These are phyloP conservation scores for Drosophila cardini DNA, from an alignment of 1,140 invertebrate species.

Conservation along the genomic window DNA sequence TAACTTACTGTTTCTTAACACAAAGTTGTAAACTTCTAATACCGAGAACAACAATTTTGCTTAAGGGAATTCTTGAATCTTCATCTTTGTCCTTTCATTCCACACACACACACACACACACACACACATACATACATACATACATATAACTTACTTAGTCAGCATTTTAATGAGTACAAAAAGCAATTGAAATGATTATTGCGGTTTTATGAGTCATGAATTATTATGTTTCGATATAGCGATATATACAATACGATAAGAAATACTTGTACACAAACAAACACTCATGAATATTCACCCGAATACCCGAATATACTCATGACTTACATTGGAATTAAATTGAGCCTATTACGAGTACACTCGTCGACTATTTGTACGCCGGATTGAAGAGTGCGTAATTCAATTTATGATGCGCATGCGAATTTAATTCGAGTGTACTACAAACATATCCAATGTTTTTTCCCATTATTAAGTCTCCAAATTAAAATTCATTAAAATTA, in stretches of 20 bases:
- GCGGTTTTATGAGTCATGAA: constrained; percentile 36
- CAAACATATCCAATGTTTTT: background rate
- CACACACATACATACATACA: background rate
- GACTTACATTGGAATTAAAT: constrained; percentile 8
- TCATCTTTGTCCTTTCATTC: background rate
- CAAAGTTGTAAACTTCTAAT: constrained; percentile 27
- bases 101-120: background rate
- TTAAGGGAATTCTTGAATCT: background rate
- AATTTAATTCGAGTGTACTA: constrained; percentile 2
- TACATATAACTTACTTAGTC: constrained; percentile 25
- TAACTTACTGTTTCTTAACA: background rate
- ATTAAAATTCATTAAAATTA: no score
- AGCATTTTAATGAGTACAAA: constrained; percentile 42
- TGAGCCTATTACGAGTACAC: constrained; percentile 16
- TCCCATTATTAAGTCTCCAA: no score
- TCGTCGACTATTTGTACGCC: background rate
- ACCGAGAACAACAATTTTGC: background rate
- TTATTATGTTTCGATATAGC: constrained; percentile 5
- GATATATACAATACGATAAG: constrained; percentile 18
- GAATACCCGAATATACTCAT: background rate
- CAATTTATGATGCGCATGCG: constrained; percentile 13
- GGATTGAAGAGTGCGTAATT: background rate
- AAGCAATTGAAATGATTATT: constrained; percentile 36
- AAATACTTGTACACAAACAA: constrained; percentile 16
- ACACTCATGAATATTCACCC: constrained; percentile 4